These are phyloP conservation scores for Sprattus sprattus DNA, from an alignment of 2,113 vertebrate species.

Conservation along the genomic window DNA sequence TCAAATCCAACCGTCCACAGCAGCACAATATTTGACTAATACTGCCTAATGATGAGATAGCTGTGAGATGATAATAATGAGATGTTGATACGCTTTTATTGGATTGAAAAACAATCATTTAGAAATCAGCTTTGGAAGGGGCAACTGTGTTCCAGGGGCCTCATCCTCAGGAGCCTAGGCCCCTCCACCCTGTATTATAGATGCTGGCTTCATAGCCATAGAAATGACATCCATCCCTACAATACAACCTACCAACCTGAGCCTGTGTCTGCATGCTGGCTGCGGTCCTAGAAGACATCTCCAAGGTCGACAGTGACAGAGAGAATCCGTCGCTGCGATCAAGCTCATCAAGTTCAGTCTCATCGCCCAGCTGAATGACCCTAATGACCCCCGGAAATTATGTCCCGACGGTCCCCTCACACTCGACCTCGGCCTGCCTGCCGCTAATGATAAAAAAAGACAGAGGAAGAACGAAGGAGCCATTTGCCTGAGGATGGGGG, in stretches of 20 bases:
- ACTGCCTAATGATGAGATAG: neutral
- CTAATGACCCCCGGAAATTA: conserved; percentile 2
- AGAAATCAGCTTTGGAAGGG: neutral
- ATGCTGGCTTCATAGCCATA: neutral
- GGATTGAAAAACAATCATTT: neutral
- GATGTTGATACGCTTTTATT: neutral
- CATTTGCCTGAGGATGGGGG: conserved; percentile 51
- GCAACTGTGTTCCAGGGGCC: neutral
- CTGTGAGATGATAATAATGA: neutral
- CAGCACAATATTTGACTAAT: neutral
- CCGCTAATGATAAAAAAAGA: conserved; percentile 31
- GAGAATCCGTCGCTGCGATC: neutral
- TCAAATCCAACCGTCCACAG: neutral
- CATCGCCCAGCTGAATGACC: neutral
- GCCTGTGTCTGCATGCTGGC: neutral
- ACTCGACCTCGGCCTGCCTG: neutral
- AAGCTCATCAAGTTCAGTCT: neutral
- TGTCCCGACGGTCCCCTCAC: neutral
- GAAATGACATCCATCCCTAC: neutral
- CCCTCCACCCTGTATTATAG: neutral
- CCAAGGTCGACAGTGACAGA: neutral
- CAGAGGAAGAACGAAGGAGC: conserved; percentile 32
- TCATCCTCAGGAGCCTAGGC: neutral
- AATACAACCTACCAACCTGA: neutral
- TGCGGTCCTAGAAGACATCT: neutral